phyloP scores from a whole-genome alignment of 2,797 vertebrate species.

The Rhinogobio ventralis region DNA sequence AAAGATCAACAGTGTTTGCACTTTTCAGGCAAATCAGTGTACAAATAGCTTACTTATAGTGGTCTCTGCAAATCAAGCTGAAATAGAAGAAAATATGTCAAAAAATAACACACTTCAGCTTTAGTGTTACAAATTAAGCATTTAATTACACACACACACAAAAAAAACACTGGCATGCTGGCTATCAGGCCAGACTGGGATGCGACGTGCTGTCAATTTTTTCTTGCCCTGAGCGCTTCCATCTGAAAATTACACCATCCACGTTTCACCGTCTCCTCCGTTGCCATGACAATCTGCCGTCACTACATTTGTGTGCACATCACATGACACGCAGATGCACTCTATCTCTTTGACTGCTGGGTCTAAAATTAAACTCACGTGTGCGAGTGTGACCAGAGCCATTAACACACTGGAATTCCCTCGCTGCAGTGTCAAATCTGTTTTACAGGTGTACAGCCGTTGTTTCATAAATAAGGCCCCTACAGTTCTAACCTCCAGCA shows the following conservation, averaged over 20 bases:
- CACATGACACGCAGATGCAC: constrained; percentile 47
- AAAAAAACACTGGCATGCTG: constrained; percentile 10
- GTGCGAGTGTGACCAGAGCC: constrained; percentile 34
- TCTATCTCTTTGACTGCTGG: constrained; percentile 38
- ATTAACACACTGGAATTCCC: constrained; percentile 39
- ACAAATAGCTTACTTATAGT: background rate
- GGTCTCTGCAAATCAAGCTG: background rate
- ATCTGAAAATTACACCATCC: constrained; percentile 45
- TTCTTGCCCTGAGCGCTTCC: constrained; percentile 33
- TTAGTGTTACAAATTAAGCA: constrained; percentile 5
- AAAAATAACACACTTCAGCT: background rate
- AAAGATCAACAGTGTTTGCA: background rate
- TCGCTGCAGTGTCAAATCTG: background rate
- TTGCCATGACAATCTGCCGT: constrained; percentile 59
- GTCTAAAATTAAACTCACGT: constrained; percentile 60
- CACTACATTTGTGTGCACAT: constrained; percentile 43
- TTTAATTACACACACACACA: background rate
- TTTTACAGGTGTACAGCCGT: background rate
- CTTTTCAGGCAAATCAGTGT: background rate
- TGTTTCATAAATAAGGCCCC: background rate
- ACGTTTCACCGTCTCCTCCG: constrained; percentile 47
- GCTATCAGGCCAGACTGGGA: constrained; percentile 15
- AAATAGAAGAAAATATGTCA: background rate
- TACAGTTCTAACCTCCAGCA: background rate
- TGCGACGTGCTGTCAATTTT: constrained; percentile 27